Conservation (phyloP, 1,140 invertebrate genomes). For the Planococcus citri region DNA sequence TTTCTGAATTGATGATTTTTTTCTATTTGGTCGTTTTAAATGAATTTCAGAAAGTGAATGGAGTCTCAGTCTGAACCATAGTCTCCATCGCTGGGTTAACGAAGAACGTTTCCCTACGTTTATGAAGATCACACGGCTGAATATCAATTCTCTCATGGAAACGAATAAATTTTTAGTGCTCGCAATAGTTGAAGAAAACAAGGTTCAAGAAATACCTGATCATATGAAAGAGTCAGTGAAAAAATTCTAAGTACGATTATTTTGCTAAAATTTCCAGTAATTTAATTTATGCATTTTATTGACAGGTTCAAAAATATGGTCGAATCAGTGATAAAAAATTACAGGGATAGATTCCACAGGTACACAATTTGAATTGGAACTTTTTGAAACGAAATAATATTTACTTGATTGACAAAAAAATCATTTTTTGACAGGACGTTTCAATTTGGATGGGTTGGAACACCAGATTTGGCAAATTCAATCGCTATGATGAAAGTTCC, state of each 20-base stretch:
- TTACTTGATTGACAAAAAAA: not conserved
- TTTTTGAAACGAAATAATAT: not conserved
- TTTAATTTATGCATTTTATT: slow-evolving; percentile 23
- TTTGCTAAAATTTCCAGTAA: not conserved
- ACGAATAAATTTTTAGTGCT: slow-evolving; percentile 78
- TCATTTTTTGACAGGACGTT: slow-evolving; percentile 42
- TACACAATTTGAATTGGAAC: slow-evolving; percentile 32
- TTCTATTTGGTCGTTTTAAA: slow-evolving; percentile 10
- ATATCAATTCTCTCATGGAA: slow-evolving; percentile 66
- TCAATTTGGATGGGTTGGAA: slow-evolving; percentile 83
- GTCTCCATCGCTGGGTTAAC: slow-evolving; percentile 73
- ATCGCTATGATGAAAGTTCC: slow-evolving; percentile 75
- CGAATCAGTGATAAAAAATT: slow-evolving; percentile 62
- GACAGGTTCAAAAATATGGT: slow-evolving; percentile 71
- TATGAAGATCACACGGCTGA: slow-evolving; percentile 69
- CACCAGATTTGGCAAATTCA: slow-evolving; percentile 72
- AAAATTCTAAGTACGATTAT: not conserved
- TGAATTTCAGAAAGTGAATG: slow-evolving; percentile 22
- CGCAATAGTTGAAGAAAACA: slow-evolving; percentile 77
- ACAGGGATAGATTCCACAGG: slow-evolving; percentile 64
- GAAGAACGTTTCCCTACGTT: slow-evolving; percentile 81
- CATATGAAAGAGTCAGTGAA: slow-evolving; percentile 54
- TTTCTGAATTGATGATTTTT: not conserved
- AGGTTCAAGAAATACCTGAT: slow-evolving; percentile 60
- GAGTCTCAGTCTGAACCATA: slow-evolving; percentile 42